Evolutionary conservation across 1,140 invertebrate species (phyloP).

Genomic region (Diploscapter pachys): DNA sequence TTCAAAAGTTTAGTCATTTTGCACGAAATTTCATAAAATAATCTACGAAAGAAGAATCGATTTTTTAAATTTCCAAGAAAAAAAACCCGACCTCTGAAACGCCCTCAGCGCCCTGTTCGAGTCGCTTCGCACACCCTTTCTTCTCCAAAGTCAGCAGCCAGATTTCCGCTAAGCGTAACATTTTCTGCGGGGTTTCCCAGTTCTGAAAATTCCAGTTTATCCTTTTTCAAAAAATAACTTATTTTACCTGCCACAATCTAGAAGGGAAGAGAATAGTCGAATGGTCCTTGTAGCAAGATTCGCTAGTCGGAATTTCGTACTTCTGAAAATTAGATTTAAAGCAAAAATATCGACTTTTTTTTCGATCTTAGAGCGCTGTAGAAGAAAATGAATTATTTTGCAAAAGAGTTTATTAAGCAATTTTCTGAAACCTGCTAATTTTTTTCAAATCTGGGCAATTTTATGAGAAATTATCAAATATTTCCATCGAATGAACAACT

Average conservation of each 20-base stretch:
- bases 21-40: no score
- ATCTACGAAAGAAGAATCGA: no score
- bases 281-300: conserved; percentile 51
- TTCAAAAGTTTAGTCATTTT: no score
- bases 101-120: conserved; percentile 47
- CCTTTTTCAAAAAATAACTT: neutral
- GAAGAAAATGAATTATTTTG: neutral
- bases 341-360: neutral
- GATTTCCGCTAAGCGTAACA: conserved; percentile 42
- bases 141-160: conserved; percentile 52
- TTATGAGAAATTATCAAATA: neutral
- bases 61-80: neutral
- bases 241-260: conserved; percentile 43
- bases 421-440: neutral
- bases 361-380: neutral
- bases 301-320: conserved; percentile 18
- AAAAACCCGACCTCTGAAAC: conserved; percentile 25
- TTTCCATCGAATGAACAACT: conserved; percentile 4
- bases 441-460: neutral
- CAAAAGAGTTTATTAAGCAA: neutral
- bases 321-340: conserved; percentile 25
- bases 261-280: conserved; percentile 49
- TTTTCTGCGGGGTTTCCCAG: conserved; percentile 39
- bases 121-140: conserved; percentile 44
- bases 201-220: neutral